Evolutionary conservation across 2,888 invertebrate genomes (phyloP), one percentile per base, ranked within the genome.

Genomic region (Campoplex capitator): DNA sequence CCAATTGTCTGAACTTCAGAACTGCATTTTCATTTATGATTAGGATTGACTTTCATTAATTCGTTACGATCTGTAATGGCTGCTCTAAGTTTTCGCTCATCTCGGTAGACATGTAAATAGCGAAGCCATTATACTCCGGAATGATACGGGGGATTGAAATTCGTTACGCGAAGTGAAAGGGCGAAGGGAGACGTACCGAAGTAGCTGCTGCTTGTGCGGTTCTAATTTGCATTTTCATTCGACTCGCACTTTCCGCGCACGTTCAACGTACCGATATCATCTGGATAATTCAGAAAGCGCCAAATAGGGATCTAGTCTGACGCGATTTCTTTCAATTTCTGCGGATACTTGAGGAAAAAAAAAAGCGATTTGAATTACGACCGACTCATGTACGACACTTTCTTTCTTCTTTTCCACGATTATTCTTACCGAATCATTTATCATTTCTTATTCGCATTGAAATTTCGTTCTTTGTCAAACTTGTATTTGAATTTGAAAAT

Each of bases 131-230:
- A 70, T 83, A 83, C 75, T 75, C 65, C 32, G 78, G 78, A 48
- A 86, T 74, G 83, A 83, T 86, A 83, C 78, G 70, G 83, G 78
- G 70, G 67, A 86, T 86, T 83, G 68, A 86, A 86, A 83, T 86
- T 83, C 83, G 85, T 86, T 65, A 83, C 75, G 83, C 56, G 75
- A 79, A 45, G 68, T 56, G 32, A 42, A 35, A 23, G 32, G 56
- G 71, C 9, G 58, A 70, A 51, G 67, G n/a, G 38, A 51, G 75
- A 35, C 77, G 28, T 51, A 51, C 78, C 38, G 75, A 78, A 51
- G 68, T 28, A 51, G 74, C 38, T 56, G 45, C 68, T 13, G 42
- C 3, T 38, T 58, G 42, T 65, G 68, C 54, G 85, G 23, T 75
- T 70, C 58, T 54, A 83, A 86, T 83, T 83, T 83, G 78, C 82